Evolutionary conservation across 2,797 vertebrate genomes (phyloP).

Genomic region (Sarcophilus harrisii): DNA sequence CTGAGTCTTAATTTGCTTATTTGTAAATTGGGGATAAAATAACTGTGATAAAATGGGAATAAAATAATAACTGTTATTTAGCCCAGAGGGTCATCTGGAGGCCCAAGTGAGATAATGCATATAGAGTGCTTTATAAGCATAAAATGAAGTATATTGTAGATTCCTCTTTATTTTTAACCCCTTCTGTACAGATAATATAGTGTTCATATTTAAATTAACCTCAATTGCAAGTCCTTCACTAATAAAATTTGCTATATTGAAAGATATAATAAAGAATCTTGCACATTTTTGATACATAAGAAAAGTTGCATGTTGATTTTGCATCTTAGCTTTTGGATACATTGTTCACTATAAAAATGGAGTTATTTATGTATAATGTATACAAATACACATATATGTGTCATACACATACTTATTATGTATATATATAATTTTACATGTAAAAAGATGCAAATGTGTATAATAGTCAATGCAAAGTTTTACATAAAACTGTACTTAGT

Average conservation of each 20-base stretch:
- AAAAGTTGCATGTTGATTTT: no score
- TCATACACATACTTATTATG: neutral
- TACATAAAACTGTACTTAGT: neutral
- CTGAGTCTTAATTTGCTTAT: neutral
- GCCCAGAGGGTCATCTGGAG: neutral
- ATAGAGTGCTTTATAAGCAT: neutral
- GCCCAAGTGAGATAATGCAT: neutral
- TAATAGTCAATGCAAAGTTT: no score
- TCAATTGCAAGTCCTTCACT: neutral
- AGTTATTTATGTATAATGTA: neutral
- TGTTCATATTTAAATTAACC: neutral
- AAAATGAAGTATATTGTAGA: neutral
- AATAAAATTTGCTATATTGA: neutral
- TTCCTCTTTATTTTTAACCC: neutral
- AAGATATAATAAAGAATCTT: no score
- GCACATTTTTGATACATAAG: neutral
- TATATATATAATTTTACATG: neutral
- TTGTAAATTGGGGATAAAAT: neutral
- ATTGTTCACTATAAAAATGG: accelerated
- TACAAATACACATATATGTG: neutral
- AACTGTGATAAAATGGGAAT: neutral
- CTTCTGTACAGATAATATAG: neutral
- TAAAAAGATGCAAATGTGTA: neutral
- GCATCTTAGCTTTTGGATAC: accelerated
- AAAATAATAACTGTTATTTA: neutral